These are phyloP conservation scores for Oxytorus armatus DNA, from an alignment of 2,888 invertebrate species.

Conservation along the genomic window DNA sequence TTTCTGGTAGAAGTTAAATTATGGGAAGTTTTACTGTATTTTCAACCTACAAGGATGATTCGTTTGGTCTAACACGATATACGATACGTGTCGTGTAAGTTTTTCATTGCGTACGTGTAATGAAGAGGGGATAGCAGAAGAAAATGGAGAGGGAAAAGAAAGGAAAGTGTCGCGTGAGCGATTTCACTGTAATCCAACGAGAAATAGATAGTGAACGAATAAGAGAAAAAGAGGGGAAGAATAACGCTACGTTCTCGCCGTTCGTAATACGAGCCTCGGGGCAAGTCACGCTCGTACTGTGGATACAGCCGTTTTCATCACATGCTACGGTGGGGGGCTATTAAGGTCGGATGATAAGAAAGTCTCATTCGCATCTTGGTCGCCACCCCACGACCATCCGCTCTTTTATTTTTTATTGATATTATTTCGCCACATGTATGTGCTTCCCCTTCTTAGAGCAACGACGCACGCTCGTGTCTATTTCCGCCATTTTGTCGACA, in stretches of 20 bases:
- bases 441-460: neutral
- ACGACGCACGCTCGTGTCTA: neutral
- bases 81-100: neutral
- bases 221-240: neutral
- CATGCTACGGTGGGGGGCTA: constrained; percentile 69
- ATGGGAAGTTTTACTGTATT: constrained; percentile 12
- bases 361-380: constrained; percentile 13
- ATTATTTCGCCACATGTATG: neutral
- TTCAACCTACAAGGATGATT: constrained; percentile 3
- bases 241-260: neutral
- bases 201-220: neutral
- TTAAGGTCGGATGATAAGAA: constrained; percentile 77
- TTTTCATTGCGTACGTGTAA: neutral
- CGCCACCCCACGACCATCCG: constrained; percentile 5
- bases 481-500: constrained; percentile 1
- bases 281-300: constrained; percentile 68
- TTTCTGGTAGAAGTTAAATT: too few relatives aligned
- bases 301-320: constrained; percentile 69
- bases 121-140: neutral
- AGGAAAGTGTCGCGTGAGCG: constrained; percentile 10
- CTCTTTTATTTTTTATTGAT: neutral
- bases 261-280: constrained; percentile 52
- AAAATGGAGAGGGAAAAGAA: neutral
- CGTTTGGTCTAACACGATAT: constrained; percentile 1
- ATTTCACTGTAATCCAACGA: constrained; percentile 17